A percentile compares a stretch with the other conserved stretches of the same genome.
These are phyloP conservation scores for Lucilia sericata DNA, from an alignment of 1,140 invertebrate genomes.

Conservation along the genomic window DNA sequence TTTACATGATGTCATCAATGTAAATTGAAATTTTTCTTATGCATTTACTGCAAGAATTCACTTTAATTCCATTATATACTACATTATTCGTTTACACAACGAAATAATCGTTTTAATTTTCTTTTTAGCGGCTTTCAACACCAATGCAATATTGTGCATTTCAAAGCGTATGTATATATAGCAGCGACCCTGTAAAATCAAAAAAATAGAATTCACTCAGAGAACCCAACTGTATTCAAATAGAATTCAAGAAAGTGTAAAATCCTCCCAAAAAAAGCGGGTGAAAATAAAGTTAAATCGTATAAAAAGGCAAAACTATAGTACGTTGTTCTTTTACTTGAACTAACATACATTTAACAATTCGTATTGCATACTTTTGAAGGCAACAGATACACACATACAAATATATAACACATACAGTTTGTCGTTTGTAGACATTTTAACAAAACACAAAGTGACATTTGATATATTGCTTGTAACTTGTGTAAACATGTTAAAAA, in stretches of 20 bases:
- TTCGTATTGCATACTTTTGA: not conserved
- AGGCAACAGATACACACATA: not conserved
- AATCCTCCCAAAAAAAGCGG: not conserved
- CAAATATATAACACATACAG: too few relatives aligned
- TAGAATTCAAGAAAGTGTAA: not conserved
- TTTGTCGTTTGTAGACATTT: not conserved
- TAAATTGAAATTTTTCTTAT: too few relatives aligned
- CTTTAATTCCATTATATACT: too few relatives aligned
- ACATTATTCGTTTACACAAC: too few relatives aligned
- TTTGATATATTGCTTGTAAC: constrained; percentile 42
- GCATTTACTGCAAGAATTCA: too few relatives aligned
- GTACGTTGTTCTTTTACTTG: not conserved
- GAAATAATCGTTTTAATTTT: too few relatives aligned
- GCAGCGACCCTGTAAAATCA: not conserved
- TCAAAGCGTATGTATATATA: too few relatives aligned
- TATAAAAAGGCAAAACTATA: not conserved
- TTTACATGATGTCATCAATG: too few relatives aligned
- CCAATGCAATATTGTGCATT: too few relatives aligned
- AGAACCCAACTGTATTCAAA: not conserved
- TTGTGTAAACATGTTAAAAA: constrained; percentile 34
- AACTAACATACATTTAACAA: not conserved
- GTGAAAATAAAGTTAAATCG: not conserved
- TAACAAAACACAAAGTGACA: constrained; percentile 26
- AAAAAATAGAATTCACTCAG: not conserved
- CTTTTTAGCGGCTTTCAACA: too few relatives aligned